Evolutionary conservation across 2,113 vertebrate genomes (phyloP).

Genomic region (Marmota monax): DNA sequence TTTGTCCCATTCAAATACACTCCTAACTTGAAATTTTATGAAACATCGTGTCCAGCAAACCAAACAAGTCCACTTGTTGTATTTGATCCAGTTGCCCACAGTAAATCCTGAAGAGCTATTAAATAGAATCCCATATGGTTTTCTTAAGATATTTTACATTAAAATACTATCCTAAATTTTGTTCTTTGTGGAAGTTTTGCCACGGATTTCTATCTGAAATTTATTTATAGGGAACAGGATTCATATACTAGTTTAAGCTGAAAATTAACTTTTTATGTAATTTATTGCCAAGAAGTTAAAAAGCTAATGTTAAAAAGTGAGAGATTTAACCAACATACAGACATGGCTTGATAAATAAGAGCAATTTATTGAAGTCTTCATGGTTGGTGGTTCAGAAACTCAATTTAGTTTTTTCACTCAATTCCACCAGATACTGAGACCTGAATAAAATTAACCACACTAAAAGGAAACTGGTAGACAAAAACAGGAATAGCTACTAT

Average conservation of each 20-base stretch:
- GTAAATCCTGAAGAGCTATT: neutral
- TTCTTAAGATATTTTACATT: neutral
- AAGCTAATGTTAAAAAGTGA: neutral
- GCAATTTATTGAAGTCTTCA: neutral
- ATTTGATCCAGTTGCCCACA: neutral
- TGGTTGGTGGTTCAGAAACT: neutral
- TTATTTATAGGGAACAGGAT: neutral
- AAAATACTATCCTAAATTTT: neutral
- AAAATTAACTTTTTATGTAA: neutral
- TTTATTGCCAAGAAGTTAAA: neutral
- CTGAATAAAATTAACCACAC: neutral
- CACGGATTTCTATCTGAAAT: neutral
- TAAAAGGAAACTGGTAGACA: neutral
- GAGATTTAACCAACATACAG: neutral
- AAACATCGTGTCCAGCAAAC: neutral
- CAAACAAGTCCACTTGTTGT: neutral
- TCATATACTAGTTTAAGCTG: neutral
- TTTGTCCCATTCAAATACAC: neutral
- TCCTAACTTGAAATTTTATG: neutral
- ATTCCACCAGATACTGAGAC: neutral
- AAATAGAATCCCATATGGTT: neutral
- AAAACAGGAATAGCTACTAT: neutral
- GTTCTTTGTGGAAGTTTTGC: neutral
- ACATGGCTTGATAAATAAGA: neutral
- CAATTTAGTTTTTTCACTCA: slow-evolving; percentile 5